Conservation (phyloP, 2,888 invertebrate genomes). For the Eremobia ochroleuca region DNA sequence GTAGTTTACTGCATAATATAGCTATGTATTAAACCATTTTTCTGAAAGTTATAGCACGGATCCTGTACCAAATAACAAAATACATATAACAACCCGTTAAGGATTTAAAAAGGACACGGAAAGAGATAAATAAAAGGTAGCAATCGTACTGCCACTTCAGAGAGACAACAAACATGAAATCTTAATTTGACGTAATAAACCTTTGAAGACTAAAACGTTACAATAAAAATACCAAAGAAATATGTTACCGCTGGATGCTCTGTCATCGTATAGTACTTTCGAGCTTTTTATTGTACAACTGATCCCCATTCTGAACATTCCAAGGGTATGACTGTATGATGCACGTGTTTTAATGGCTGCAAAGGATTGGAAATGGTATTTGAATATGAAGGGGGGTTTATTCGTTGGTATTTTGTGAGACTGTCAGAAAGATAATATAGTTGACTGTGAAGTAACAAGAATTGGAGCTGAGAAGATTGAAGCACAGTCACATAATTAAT, state of each 20-base stretch:
- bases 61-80: slow-evolving; percentile 11
- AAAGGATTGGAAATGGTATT: slow-evolving; percentile 72
- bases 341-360: slow-evolving; percentile 77
- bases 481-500: background rate
- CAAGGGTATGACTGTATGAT: slow-evolving; percentile 78
- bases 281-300: slow-evolving; percentile 74
- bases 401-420: slow-evolving; percentile 59
- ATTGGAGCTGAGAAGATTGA: slow-evolving; percentile 19
- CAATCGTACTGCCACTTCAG: slow-evolving; percentile 32
- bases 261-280: slow-evolving; percentile 67
- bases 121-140: slow-evolving; percentile 32
- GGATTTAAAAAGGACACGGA: background rate
- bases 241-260: slow-evolving; percentile 57
- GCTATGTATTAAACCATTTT: background rate
- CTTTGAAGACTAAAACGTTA: slow-evolving; percentile 55
- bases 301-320: slow-evolving; percentile 81
- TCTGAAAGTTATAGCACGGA: slow-evolving; percentile 1
- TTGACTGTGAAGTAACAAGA: slow-evolving; percentile 34
- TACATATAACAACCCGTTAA: slow-evolving; percentile 7
- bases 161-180: slow-evolving; percentile 43
- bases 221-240: slow-evolving; percentile 60
- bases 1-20: slow-evolving; percentile 2
- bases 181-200: slow-evolving; percentile 43
- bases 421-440: slow-evolving; percentile 48
- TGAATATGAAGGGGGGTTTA: slow-evolving; percentile 72